Evolutionary conservation across 2,888 invertebrate genomes (phyloP), one percentile per base, ranked within the genome.

Genomic region (Melanargia galathea): DNA sequence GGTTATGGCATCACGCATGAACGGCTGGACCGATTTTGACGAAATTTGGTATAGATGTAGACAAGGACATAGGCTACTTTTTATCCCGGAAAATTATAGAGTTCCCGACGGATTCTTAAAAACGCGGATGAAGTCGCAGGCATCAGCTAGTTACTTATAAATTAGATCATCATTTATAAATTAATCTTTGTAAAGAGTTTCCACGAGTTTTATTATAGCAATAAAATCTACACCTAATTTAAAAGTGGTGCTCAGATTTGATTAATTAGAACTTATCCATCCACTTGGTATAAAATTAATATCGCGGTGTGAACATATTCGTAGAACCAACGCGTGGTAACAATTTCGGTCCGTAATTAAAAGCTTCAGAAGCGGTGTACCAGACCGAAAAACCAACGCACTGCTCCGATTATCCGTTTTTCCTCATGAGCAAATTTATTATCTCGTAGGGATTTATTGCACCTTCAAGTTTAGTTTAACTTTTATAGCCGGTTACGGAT

Each of bases 301-400:
- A 22, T 11, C 18, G 18, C 16, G 16, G 7, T 43, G 18, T 7
- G 18, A 43, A 43, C 43, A 43, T 8, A 43, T 5, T 40, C 5
- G 18, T 40, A 55, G 26, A 55, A 26, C 24, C 24, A 10, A 43
- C 40, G 40, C 22, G 24, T 26, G 45, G 20, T 26, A 57, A 33
- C 45, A 46, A 46, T 57, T 57, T 26, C 2, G 33, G 57, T 45
- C 16, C 43, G 33, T 57, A 43, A 57, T 57, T 57, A 46, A 57
- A 46, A 57, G 43, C 57, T 18, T 57, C 45, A 30, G 57, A 46
- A 57, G 45, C 18, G 45, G 45, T 46, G 57, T 57, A 57, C 43
- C 33, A 57, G 43, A 57, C 45, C 57, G 45, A 45, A 30, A 57
- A 57, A 33, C 45, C 45, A 30, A 13, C 43, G 26, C 18, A 30